A percentile compares a stretch with the other conserved stretches of the same genome.
These are phyloP conservation scores for Callocephalon fimbriatum DNA, from an alignment of 2,113 vertebrate species.

Conservation along the genomic window DNA sequence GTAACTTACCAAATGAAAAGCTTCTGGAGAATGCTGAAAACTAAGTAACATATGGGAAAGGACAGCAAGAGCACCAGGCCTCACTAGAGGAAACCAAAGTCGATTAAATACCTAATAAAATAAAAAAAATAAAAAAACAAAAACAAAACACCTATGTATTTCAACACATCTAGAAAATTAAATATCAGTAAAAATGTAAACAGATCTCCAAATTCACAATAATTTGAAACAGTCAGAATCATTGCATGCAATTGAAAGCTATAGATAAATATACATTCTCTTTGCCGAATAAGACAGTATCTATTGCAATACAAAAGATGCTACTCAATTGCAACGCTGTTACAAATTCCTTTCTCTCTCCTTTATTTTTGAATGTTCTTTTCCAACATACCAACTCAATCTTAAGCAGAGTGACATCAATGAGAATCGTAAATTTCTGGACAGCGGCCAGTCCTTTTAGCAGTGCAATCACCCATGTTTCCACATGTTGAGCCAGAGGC, in stretches of 20 bases:
- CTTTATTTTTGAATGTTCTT: neutral
- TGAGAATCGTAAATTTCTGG: constrained; percentile 99
- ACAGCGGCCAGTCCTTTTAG: constrained; percentile 95
- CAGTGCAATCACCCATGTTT: constrained; percentile 95
- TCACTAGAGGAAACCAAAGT: constrained; percentile 96
- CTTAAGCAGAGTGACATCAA: constrained; percentile 96
- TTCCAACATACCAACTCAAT: constrained; percentile 90
- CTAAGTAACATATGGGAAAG: constrained; percentile 98
- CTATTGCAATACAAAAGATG: neutral
- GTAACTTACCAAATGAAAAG: constrained; percentile 94
- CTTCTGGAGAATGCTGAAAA: constrained; percentile 99
- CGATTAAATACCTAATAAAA: constrained; percentile 88
- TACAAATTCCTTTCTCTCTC: neutral
- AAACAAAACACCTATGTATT: neutral
- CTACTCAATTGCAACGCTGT: neutral
- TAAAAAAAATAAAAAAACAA: neutral
- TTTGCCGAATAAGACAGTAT: fast-evolving
- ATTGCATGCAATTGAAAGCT: neutral
- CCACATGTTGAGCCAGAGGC: constrained; percentile 95
- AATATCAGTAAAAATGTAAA: neutral
- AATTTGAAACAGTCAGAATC: neutral
- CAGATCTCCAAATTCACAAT: neutral
- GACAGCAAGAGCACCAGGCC: constrained; percentile 93
- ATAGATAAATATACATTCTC: neutral
- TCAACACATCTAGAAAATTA: neutral